These are phyloP conservation scores for Hypolimnas misippus DNA, from an alignment of 2,888 invertebrate genomes.

Conservation along the genomic window DNA sequence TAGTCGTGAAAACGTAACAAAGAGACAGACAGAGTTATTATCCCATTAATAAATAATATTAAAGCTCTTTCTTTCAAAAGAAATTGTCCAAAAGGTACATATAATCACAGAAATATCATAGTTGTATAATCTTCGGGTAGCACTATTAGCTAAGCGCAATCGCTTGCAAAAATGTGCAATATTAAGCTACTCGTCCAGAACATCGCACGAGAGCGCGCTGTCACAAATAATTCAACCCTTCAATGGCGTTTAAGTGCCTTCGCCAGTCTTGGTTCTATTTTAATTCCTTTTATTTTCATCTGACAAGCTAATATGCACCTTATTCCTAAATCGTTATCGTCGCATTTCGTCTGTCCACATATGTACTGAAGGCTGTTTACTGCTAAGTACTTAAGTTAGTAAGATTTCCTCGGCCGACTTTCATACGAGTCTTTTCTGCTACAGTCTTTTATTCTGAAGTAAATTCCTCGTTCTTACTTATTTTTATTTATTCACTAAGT, in stretches of 20 bases:
- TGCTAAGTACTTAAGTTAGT: constrained; percentile 10
- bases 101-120: too few species aligned
- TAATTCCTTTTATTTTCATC: constrained; percentile 19
- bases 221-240: constrained; percentile 27
- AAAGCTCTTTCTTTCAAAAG: neutral
- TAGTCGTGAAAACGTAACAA: too few species aligned
- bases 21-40: too few species aligned
- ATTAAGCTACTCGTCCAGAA: constrained; percentile 7
- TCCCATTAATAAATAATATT: too few species aligned
- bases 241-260: constrained; percentile 31
- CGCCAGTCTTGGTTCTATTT: constrained; percentile 23
- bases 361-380: neutral
- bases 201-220: constrained; percentile 6
- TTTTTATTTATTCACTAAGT: neutral
- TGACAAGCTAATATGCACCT: neutral
- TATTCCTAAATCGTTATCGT: neutral
- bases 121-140: neutral
- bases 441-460: constrained; percentile 1
- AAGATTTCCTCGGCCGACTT: constrained; percentile 12
- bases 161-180: neutral
- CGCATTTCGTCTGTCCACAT: neutral
- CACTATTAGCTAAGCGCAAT: neutral
- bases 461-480: constrained; percentile 2
- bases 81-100: too few species aligned
- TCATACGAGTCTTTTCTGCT: constrained; percentile 1